Evolutionary conservation across 1,140 invertebrate species (phyloP), one percentile per base, ranked within the genome.

Genomic region (Dendroctonus valens): DNA sequence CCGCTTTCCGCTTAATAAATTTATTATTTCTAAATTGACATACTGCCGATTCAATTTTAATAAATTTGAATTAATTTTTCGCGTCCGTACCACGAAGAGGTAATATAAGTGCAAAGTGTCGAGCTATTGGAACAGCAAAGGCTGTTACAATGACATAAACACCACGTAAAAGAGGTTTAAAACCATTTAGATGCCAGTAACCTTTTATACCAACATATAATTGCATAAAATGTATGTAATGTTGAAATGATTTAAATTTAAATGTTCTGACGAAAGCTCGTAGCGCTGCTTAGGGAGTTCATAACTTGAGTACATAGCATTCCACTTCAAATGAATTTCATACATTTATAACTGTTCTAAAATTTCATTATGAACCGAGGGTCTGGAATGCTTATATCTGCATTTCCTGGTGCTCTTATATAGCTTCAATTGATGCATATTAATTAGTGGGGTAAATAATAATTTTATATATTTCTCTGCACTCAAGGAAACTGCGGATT

Each of bases 51-150:
- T 52, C n/a, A 26, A 52, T 52, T 52, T 52, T 52, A 52, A 52
- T 52, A 52, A 52, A 52, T 52, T 52, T 52, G 38, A 52, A 52
- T 52, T 52, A 9, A 52, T n/a, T 52, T 52, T 52, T 52, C 50
- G n/a, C 14, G n/a, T 14, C 50, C 50, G 50, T 37, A 11, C 15
- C 11, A 11, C 46, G 11, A 5, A 48, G 46, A 48, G 46, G 7
- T 48, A 48, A 52, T 52, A 9, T 52, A 26, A 52, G 50, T 52
- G 15, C 50, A 14, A 52, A 9, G 44, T 52, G 50, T 52, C 50
- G 38, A 26, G 14, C n/a, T 14, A 12, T 52, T 12, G 5, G 50
- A 26, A 52, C 14, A 52, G 38, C 50, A 52, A 52, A 26, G 50
- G 50, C 37, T 52, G 50, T 52, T 52, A 52, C 50, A 52, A 52